phyloP scores from a whole-genome alignment of 2,797 vertebrate species.

The Morus bassanus region DNA sequence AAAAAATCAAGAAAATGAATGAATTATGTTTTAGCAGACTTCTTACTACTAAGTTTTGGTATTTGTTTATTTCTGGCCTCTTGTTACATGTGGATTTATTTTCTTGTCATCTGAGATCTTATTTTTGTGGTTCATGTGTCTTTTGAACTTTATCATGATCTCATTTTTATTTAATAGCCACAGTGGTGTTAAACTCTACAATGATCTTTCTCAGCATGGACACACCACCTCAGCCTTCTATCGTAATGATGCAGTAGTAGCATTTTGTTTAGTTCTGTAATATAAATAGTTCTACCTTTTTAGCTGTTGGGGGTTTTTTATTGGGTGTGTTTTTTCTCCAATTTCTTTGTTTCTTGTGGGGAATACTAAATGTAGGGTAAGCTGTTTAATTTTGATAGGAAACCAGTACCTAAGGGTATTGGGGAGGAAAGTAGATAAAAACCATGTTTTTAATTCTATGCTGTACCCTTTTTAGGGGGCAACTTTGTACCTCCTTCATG shows the following conservation, averaged over 20 bases:
- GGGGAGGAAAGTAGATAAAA: neutral
- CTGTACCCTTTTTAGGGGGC: neutral
- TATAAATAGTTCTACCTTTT: neutral
- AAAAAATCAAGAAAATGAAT: neutral
- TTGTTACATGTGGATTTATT: neutral
- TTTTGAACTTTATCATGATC: neutral
- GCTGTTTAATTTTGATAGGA: neutral
- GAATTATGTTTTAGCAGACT: neutral
- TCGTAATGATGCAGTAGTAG: neutral
- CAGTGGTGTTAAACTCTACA: neutral
- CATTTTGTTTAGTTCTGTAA: neutral
- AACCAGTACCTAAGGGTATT: neutral
- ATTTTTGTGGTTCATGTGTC: neutral
- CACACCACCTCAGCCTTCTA: neutral
- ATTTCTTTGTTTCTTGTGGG: neutral
- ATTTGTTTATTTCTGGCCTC: neutral
- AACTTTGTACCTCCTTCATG: neutral
- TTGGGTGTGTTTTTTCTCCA: fast-evolving
- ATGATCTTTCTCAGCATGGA: neutral
- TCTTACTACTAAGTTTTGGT: neutral
- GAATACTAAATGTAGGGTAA: neutral
- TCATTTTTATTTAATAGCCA: neutral
- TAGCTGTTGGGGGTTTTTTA: neutral
- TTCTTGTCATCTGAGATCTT: neutral
- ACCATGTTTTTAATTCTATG: neutral